Evolutionary conservation across 2,888 invertebrate genomes (phyloP), one percentile per base, ranked within the genome.

Genomic region (Aleiodes leptofemur): DNA sequence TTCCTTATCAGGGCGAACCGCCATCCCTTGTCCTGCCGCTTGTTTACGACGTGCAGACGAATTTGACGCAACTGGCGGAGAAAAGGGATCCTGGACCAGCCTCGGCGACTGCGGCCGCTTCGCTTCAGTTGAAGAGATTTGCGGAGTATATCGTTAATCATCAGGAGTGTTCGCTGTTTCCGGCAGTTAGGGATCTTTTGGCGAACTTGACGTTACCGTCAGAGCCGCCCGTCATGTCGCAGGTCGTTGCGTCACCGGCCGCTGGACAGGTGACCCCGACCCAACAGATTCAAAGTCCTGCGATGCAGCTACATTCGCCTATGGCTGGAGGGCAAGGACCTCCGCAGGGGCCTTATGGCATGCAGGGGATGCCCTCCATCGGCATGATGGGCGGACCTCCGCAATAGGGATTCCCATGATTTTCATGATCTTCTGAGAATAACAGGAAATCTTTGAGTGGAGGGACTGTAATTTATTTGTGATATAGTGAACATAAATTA

Each of bases 121-220:
- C 92, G 73, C 90, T 92, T 23, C 91, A 94, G 75, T 90, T 95
- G 13, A 93, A 94, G 82, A 91, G 93, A 81, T 96, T 96, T 87
- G 93, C 94, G 72, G 96, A 96, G 85, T 96, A 94, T 87, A 81
- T 93, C 81, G 92, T 90, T 6, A 91, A 91, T 80, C 92, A 91
- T 83, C 91, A 91, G 83, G 97, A 98, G 86, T 98, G 98, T 89
- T 96, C 97, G 14, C 92, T 98, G 72, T 97, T 96, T 90, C 97
- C 97, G 43, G 97, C 97, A 23, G 94, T 98, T 66, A 92, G 97
- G 79, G 97, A 98, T 90, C 91, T 98, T 74, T 90, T 98, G 72
- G 93, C 94, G 53, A 97, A 96, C 91, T 92, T 98, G 83, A 93
- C 94, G 57, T 90, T 97, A 78, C 96, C 96, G 66, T 94, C 94